Evolutionary conservation across 2,113 vertebrate species (phyloP), one percentile per base, ranked within the genome.

Genomic region (Onychorhynchus coronatus): DNA sequence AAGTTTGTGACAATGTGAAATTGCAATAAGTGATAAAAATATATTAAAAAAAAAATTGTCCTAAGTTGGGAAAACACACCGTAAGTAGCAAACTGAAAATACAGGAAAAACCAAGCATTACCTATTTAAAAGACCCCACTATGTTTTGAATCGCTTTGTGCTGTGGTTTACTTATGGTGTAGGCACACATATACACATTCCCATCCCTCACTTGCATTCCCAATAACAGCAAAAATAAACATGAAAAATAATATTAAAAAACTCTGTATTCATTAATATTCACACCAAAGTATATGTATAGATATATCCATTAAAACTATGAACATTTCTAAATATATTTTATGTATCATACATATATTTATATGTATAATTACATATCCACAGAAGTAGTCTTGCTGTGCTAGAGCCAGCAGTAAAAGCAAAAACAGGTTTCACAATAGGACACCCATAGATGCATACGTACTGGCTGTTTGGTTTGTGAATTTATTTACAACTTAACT

Each of bases 301-400:
- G 93, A 87, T 97, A 97, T 95, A 97, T 79, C 93, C 96, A 97
- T 98, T 96, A 97, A 98, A 98, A 98, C 97, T 98, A 98, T 98
- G 97, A 98, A 98, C 97, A 98, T 97, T 97, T 98, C 98, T 98
- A 97, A 97, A 98, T 98, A 98, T 94, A 98, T 96, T 97, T 98
- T 96, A 96, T 97, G 98, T 98, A 98, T 98, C 96, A 97, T 98
- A 98, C 97, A 98, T 98, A 98, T 98, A 97, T 96, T 97, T 97
- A 95, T 98, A 97, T 97, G 97, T 97, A 96, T 97, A 98, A 97
- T 98, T 98, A 98, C 98, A 98, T 98, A 98, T 98, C 93, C 49
- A 98, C 98, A 98, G 87, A 97, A 96, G 86, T 90, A 76, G 23
- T 91, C 88, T 97, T 92, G 96, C 95, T 93, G 96, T 96, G 95